Evolutionary conservation across 2,888 invertebrate genomes (phyloP), one percentile per base, ranked within the genome.

Genomic region (Formica aserva): DNA sequence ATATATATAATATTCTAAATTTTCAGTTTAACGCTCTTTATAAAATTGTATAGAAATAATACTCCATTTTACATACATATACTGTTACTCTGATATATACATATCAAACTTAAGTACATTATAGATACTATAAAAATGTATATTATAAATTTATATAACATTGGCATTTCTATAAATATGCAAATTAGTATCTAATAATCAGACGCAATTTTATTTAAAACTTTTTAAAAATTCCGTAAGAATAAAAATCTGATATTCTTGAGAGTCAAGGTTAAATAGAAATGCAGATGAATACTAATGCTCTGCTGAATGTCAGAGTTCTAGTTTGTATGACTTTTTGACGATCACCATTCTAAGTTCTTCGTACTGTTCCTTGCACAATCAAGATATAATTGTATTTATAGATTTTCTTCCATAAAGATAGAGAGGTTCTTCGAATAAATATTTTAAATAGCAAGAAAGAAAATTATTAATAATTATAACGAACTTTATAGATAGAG

Each of bases 201-300:
- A 57, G 3, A 57, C 15, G 15, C 29, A 48, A 5, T 9, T 22
- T 13, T 52, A 29, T 48, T 18, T 18, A 48, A 48, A 48, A 18
- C 3, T 52, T 52, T n/a, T 52, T 71, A 18, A 60, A 57, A 78
- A 45, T 15, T 69, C 32, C 35, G 69, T 69, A 57, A 32, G 45
- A 57, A 45, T 69, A 78, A 86, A 77, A 85, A 91, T 91, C 90
- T 91, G 72, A 88, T 85, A 80, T 84, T 77, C 8, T n/a, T 85
- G 84, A 90, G 89, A 89, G 88, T 91, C 91, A 92, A 92, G 92
- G 90, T 84, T 84, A 84, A 57, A 66, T 29, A 66, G 62, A 77
- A n/a, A 80, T 87, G 85, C 65, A 62, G 76, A 84, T 85, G 86
- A 86, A 91, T 90, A 84, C 85, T 89, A 91, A 91, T 87, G 74